phyloP scores from a whole-genome alignment of 2,797 vertebrate genomes.

The Oreonectes daqikongensis region DNA sequence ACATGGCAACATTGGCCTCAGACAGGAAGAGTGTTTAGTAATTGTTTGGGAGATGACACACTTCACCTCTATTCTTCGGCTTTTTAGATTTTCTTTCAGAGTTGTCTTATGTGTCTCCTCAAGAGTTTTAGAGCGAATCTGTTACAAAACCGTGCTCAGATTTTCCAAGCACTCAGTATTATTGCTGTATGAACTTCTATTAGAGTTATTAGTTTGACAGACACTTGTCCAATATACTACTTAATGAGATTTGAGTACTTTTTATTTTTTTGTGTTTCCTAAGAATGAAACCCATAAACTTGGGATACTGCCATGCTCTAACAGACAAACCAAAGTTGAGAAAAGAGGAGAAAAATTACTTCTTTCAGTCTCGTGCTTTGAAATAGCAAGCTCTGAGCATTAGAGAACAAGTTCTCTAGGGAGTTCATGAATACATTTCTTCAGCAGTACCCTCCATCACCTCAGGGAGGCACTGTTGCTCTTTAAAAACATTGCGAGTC shows the following conservation, averaged over 20 bases:
- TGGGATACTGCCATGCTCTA: background rate
- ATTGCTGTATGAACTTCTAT: background rate
- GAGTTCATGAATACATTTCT: background rate
- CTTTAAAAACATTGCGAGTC: slow-evolving; percentile 36
- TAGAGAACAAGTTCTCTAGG: background rate
- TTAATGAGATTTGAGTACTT: too few relatives aligned
- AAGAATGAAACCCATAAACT: background rate
- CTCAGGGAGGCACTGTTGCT: slow-evolving; percentile 78
- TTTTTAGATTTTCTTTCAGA: background rate
- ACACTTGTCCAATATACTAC: too few relatives aligned
- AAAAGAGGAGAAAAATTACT: background rate
- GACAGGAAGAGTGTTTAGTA: background rate
- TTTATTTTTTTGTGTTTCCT: background rate
- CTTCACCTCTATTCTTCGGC: background rate
- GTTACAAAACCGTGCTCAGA: too few relatives aligned
- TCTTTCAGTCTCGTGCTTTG: background rate
- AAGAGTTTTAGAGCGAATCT: background rate
- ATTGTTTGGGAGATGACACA: background rate
- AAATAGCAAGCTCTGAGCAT: background rate
- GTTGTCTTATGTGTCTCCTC: background rate
- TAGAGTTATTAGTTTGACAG: background rate
- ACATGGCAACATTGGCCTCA: background rate
- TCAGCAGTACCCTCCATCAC: background rate
- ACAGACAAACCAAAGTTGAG: background rate
- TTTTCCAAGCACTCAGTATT: too few relatives aligned